These are phyloP conservation scores for Petrocephalus zakoni DNA, from an alignment of 2,113 vertebrate species.

Conservation along the genomic window DNA sequence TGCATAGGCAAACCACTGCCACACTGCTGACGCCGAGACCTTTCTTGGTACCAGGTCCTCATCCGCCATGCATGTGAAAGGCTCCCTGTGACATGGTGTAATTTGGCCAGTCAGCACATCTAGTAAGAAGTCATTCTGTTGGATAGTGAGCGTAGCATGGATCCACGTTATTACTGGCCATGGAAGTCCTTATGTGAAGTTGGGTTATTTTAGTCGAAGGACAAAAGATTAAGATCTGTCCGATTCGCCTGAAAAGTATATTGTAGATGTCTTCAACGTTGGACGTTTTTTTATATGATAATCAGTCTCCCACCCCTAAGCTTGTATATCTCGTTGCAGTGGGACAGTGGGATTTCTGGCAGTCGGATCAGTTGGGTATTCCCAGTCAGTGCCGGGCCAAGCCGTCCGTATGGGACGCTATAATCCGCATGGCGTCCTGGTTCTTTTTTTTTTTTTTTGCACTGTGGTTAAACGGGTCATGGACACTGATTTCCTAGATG, in stretches of 20 bases:
- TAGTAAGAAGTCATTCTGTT: not conserved
- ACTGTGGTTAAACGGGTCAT: not conserved
- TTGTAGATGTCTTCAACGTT: no score
- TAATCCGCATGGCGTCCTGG: not conserved
- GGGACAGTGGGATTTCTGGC: not conserved
- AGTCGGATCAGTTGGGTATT: not conserved
- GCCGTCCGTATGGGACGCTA: not conserved
- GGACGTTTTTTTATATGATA: no score
- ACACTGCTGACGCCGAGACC: no score
- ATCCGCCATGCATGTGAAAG: not conserved
- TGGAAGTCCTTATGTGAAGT: not conserved
- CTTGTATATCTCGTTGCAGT: not conserved
- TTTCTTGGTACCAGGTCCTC: not conserved
- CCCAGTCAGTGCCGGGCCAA: not conserved
- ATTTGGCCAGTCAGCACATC: not conserved
- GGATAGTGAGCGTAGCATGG: not conserved
- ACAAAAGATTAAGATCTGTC: not conserved
- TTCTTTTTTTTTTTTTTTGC: not conserved
- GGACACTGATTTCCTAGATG: not conserved
- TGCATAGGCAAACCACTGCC: no score
- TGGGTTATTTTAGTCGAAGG: not conserved
- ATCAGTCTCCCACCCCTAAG: not conserved
- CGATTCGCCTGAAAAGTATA: not conserved
- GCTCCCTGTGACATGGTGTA: not conserved
- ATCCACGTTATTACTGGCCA: not conserved